Evolutionary conservation across 2,888 invertebrate genomes (phyloP), one percentile per base, ranked within the genome.

Genomic region (Drosophila antonietae): DNA sequence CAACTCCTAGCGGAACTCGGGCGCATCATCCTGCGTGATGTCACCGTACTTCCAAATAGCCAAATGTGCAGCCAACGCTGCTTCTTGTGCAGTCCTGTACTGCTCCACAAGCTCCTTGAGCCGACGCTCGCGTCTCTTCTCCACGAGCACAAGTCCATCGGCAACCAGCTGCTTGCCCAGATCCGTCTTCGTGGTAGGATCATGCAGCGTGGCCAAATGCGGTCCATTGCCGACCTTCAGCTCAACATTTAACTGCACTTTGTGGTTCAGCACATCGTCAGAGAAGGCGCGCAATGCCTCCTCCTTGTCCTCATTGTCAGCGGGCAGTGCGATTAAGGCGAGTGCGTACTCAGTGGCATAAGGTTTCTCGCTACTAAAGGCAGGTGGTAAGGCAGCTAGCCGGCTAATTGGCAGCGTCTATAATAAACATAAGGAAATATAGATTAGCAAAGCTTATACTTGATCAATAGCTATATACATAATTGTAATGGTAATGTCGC

Each of bases 21-120:
- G 91, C 89, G 92, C 91, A 85, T 93, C 93, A 71, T 93, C 93
- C 75, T 93, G 92, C 68, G 93, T 93, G 66, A 99, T 98, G 93
- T 99, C 99, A n/a, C 99, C 99, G 92, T 99, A 99, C 91, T 97
- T 96, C 99, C 99, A 99, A 89, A 99, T 96, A 93, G 97, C 97
- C 88, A 95, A 94, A 92, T 98, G 97, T 83, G 95, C 95, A 89
- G 95, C 95, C 93, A 97, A 96, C 28, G 99, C 99, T 78, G 95
- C 94, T 76, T 97, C 96, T 93, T 98, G 97, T 51, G 98, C 97
- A 66, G 95, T 95, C 91, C 95, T 95, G 93, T 98, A 99, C 89
- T 97, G 97, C 47, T 94, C 94, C 70, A 96, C 95, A 92, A 98
- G 93, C 91, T 95, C 95, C 73, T 95, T 95, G 78, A 98, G 95